Evolutionary conservation across 2,888 invertebrate genomes (phyloP).

Genomic region (Macaria notata): DNA sequence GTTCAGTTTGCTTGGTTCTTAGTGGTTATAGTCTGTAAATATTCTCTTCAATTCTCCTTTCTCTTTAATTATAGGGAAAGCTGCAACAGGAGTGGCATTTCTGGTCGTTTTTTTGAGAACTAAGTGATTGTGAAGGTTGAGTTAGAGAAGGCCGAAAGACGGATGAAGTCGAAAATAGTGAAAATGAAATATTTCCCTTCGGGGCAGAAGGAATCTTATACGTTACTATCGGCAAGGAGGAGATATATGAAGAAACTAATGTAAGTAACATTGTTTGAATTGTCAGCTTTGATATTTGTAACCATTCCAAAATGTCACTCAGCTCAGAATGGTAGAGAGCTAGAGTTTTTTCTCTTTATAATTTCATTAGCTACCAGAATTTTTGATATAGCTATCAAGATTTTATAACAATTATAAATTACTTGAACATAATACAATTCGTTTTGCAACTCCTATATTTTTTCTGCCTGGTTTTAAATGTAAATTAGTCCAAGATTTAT

Average conservation of each 20-base stretch:
- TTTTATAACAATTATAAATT: too few species aligned
- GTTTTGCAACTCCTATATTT: too few species aligned
- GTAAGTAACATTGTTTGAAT: slow-evolving; percentile 69
- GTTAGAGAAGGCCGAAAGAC: slow-evolving; percentile 44
- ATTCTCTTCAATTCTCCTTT: slow-evolving; percentile 59
- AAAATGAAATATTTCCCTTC: slow-evolving; percentile 85
- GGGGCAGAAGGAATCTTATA: slow-evolving; percentile 83
- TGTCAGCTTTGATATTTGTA: too few species aligned
- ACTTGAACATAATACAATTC: too few species aligned
- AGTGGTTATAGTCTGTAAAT: slow-evolving; percentile 56
- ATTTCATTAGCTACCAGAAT: too few species aligned
- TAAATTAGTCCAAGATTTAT: too few species aligned
- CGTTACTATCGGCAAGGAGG: slow-evolving; percentile 82
- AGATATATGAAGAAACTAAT: slow-evolving; percentile 85
- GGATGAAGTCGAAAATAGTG: slow-evolving; percentile 78
- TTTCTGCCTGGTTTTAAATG: too few species aligned
- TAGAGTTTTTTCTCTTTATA: too few species aligned
- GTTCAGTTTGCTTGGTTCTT: slow-evolving; percentile 26
- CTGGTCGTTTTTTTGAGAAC: slow-evolving; percentile 33
- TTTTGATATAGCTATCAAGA: too few species aligned
- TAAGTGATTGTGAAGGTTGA: slow-evolving; percentile 38
- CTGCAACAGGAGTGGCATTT: slow-evolving; percentile 37
- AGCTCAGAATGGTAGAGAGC: too few species aligned
- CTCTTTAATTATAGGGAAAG: slow-evolving; percentile 61
- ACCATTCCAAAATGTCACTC: too few species aligned